Base-by-base conservation (phyloP, 2,113 vertebrate genomes). In the Esox niger region DNA sequence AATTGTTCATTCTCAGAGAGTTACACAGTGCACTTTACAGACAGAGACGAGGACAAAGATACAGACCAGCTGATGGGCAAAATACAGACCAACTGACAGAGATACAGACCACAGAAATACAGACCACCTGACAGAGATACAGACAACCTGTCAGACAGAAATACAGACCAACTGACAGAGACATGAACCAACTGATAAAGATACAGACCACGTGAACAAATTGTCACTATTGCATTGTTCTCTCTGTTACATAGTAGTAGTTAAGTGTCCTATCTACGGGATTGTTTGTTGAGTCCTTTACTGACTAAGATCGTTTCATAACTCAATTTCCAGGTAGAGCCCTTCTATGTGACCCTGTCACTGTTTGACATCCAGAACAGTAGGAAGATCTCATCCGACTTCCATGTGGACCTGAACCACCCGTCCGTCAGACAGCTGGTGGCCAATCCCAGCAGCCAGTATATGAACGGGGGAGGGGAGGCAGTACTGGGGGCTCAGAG, bases 341-440 rank as follows among this genome's bases (percentile, higher is more conserved):
- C 97, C 38, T 99, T 99, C 84, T 99, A 96, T 69, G 92, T 99
- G 82, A 96, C 95, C 0, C 79, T 99, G 59, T 97, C 95, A 1
- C 84, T 99, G 31, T 99, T 99, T 52, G 97, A 99, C 78, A 94
- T 96, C 78, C 97, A 96, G 83, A 90, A 91, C 71, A 93, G 94
- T 79, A 88, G 90, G 25, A 99, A 99, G 89, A 98, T 99, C 86
- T 97, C 97, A 2, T 93, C 97, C 0, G 97, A 99, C 84, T 99
- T 99, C 88, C 95, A 96, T 0, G 94, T 99, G 62, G 97, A 99
- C 81, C 86, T 99, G 71, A 99, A 99, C 78, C 96, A 98, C 0
- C 70, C 89, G 13, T 95, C 95, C 1, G 96, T 99, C 49, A 90
- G 95, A 68, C 93, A 91, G 52, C 94, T 99, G 95, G 66, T 98